Base-by-base conservation (phyloP, 2,888 invertebrate genomes). In the Tenthredo amoena region DNA sequence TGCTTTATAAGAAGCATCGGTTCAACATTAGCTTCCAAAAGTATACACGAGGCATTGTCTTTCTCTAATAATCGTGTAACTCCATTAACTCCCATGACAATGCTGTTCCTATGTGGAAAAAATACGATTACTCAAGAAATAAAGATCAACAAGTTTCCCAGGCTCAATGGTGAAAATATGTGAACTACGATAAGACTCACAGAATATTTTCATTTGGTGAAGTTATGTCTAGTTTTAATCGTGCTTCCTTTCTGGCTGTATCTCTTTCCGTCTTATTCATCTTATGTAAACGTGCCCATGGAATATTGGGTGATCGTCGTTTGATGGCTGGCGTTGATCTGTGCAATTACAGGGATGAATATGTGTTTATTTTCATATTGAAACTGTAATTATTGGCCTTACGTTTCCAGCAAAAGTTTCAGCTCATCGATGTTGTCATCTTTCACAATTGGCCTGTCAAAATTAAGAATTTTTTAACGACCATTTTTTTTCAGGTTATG, bases 1-100 rank as follows among this genome's bases (percentile, higher is more conserved):
- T 93, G 93, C 84, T 91, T 92, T 47, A 92, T 85, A 81, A 93
- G 76, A 85, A 92, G 84, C 18, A 88, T 85, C 3, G 92, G 91
- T 26, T 93, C 91, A 0, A 91, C 89, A 26, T 86, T 90, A 4
- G 91, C 88, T 77, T 93, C 92, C 37, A 93, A 85, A 84, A 93
- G 83, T 31, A 93, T 87, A 18, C 90, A 91, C 40, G 90, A 89
- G 2, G 91, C 26, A 62, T 87, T 85, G 4, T 90, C 77, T 58
- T 91, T 93, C 84, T 93, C 93, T 50, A 93, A 85, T n/a, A 89
- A 87, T 43, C 91, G 88, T 50, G 93, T 92, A 15, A 92, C 89
- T 40, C 88, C 89, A 87, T 93, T 93, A 5, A 93, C 88, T 68
- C 93, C 93, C 47, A 91, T 86, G 21, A 91, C 68, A 12, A 93